Evolutionary conservation across 2,113 vertebrate genomes (phyloP).

Genomic region (Todiramphus saurophagus): DNA sequence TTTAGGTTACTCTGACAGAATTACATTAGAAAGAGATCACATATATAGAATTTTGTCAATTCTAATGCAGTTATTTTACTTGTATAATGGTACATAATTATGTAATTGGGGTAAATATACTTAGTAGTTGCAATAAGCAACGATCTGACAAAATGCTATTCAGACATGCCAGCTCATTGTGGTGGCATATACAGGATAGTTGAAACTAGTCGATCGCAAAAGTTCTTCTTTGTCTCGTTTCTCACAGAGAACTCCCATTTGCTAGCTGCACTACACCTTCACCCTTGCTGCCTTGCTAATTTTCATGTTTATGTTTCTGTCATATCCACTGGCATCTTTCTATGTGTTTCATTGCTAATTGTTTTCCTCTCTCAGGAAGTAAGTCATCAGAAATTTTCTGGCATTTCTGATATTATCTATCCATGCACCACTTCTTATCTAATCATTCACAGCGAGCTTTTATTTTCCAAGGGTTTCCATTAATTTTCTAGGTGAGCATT

Average conservation of each 20-base stretch:
- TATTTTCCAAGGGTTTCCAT: not conserved
- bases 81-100: slow-evolving; percentile 50
- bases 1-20: slow-evolving; percentile 5
- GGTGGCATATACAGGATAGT: not conserved
- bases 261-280: not conserved
- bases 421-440: not conserved
- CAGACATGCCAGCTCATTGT: not conserved
- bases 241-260: not conserved
- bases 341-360: not conserved
- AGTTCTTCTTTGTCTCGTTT: not conserved
- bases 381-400: not conserved
- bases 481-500: not conserved
- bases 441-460: accelerated
- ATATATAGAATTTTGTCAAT: slow-evolving; percentile 43
- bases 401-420: not conserved
- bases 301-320: not conserved
- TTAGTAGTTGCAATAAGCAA: slow-evolving; percentile 3
- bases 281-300: not conserved
- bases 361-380: not conserved
- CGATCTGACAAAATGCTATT: not conserved
- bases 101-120: slow-evolving; percentile 45
- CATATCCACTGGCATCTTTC: not conserved
- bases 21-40: not conserved
- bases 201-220: not conserved
- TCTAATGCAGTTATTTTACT: slow-evolving; percentile 42